Base-by-base conservation (phyloP, 2,888 invertebrate species). In the Lordiphosa fenestrarum region DNA sequence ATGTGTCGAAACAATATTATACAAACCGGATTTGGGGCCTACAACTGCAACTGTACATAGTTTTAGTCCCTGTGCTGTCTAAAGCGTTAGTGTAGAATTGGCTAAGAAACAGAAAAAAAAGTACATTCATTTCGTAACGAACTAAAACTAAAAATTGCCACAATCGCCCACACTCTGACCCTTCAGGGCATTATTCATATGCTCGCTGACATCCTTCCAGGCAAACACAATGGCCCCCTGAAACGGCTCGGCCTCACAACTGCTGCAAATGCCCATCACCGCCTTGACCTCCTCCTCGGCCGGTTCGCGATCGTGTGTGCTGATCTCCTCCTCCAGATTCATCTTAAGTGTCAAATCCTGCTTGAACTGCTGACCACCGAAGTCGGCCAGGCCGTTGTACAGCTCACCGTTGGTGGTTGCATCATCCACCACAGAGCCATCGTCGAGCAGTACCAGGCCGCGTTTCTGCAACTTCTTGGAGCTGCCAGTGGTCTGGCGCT, bases 271-370 rank as follows among this genome's bases (percentile, higher is more conserved):
- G 71, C 93, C 91, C 94, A 95, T 94, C 0, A 95, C 95, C 7
- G 94, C 94, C 73, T 91, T 93, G 0, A 95, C 95, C 88, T 95
- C 95, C 30, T 94, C 95, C 87, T 95, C 95, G 0, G 95, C 95
- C 0, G 95, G 95, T 77, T 95, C 95, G 39, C 94, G 91, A 77
- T 94, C 95, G 60, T 95, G 94, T 48, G 91, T 91, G 89, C 92
- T 90, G 3, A 91, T 89, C 70, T 90, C 86, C 60, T 88, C 86
- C 61, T 88, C 87, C 6, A 89, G 83, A 35, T 85, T 88, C 84
- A 86, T 87, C 57, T 85, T 87, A 3, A 80, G 59, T 51, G 90
- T 90, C 72, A 93, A 91, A 62, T 92, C 92, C 69, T 92, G 90
- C 71, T 93, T 93, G 75, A 94, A 93, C 66, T 92, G 90, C 75